Percentiles rank a stretch among this genome's conserved stretches.
phyloP scores from a whole-genome alignment of 1,140 invertebrate species.

The Camponotus vicinus region DNA sequence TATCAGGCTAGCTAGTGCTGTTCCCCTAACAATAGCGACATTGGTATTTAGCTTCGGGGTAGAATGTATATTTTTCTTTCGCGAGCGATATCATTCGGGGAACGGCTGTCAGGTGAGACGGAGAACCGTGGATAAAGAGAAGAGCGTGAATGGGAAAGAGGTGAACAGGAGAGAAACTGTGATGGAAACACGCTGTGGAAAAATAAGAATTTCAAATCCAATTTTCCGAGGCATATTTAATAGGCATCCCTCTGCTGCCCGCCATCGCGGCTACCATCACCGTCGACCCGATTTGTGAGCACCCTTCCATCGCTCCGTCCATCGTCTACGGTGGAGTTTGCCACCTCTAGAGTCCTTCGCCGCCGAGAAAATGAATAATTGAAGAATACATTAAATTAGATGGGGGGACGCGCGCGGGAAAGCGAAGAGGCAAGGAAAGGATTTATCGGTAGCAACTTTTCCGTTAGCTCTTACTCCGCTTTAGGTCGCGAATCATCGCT shows the following conservation, averaged over 20 bases:
- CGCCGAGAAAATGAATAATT: constrained; percentile 58
- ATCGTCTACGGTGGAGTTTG: constrained; percentile 50
- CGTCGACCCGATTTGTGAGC: constrained; percentile 28
- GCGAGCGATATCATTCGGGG: constrained; percentile 31
- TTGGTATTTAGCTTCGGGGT: constrained; percentile 74
- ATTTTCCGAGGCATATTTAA: constrained; percentile 80
- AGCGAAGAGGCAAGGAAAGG: background rate
- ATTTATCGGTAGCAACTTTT: constrained; percentile 24
- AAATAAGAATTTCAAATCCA: constrained; percentile 82
- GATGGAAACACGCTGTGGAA: constrained; percentile 62
- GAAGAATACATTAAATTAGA: constrained; percentile 64
- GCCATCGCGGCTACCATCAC: constrained; percentile 31
- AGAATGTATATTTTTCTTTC: constrained; percentile 62
- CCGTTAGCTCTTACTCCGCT: constrained; percentile 6
- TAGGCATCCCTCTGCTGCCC: constrained; percentile 66
- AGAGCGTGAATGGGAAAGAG: background rate
- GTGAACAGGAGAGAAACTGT: background rate
- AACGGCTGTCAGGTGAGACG: constrained; percentile 20
- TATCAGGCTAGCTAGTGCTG: constrained; percentile 73
- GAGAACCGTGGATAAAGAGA: constrained; percentile 34
- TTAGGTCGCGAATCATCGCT: constrained; percentile 34
- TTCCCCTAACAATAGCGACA: constrained; percentile 76
- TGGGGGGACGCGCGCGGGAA: too few species aligned
- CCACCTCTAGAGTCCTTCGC: constrained; percentile 34
- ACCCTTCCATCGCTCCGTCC: background rate